A percentile compares a stretch with the other conserved stretches of the same genome.
phyloP scores from a whole-genome alignment of 2,797 vertebrate genomes.

The Anguilla marmorata region DNA sequence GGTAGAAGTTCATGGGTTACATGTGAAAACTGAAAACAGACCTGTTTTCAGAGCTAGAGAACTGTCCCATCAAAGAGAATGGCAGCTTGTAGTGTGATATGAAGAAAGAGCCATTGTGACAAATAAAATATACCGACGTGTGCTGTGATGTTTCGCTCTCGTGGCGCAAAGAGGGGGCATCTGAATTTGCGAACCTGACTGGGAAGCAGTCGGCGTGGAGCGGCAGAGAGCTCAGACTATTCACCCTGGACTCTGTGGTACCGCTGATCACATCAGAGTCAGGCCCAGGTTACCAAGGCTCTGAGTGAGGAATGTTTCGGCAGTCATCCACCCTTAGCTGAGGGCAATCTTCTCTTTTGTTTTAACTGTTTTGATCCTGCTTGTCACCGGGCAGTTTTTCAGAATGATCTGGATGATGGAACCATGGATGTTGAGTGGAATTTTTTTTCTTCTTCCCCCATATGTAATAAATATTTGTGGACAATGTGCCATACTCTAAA shows the following conservation, averaged over 20 bases:
- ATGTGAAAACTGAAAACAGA: not conserved
- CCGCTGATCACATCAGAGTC: slow-evolving; percentile 23
- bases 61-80: no score
- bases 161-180: not conserved
- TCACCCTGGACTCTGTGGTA: not conserved
- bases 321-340: slow-evolving; percentile 62
- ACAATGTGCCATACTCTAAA: not conserved
- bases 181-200: not conserved
- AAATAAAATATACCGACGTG: not conserved
- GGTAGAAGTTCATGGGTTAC: not conserved
- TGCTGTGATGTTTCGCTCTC: not conserved
- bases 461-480: not conserved
- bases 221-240: not conserved
- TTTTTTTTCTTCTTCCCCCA: not conserved
- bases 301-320: slow-evolving; percentile 64
- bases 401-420: slow-evolving; percentile 66
- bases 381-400: slow-evolving; percentile 62
- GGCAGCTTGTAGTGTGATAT: not conserved
- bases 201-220: not conserved
- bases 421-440: not conserved
- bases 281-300: slow-evolving; percentile 65
- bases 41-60: not conserved
- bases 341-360: slow-evolving; percentile 39
- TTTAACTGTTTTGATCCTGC: slow-evolving; percentile 43
- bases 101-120: not conserved